A percentile compares a stretch with the other conserved stretches of the same genome.
Conservation (phyloP, 1,140 invertebrate genomes). For the Coelopa frigida region DNA sequence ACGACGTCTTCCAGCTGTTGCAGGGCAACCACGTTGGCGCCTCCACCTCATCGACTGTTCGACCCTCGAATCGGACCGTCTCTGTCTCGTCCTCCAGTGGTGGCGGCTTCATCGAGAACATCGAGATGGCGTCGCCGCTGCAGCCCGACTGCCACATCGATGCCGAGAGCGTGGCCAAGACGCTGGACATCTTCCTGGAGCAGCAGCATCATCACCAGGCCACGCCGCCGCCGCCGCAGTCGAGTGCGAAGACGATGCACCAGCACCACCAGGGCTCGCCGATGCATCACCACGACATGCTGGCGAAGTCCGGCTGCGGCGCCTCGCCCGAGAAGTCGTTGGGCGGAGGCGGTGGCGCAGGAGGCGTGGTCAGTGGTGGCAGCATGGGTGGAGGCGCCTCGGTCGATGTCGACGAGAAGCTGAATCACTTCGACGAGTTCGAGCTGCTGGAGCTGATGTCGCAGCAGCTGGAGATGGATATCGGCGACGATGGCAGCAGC, state of each 20-base stretch:
- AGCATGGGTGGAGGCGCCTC: neutral
- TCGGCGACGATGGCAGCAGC: slow-evolving; percentile 31
- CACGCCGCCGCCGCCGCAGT: slow-evolving; percentile 19
- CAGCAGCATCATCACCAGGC: slow-evolving; percentile 33
- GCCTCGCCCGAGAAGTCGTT: neutral
- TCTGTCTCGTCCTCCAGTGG: too few species aligned
- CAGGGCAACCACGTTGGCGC: too few species aligned
- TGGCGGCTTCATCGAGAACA: slow-evolving; percentile 30
- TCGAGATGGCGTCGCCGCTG: slow-evolving; percentile 37
- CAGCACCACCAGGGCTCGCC: slow-evolving; percentile 19
- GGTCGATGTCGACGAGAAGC: slow-evolving; percentile 21
- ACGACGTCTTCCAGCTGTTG: too few species aligned
- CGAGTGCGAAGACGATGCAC: neutral
- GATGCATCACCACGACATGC: slow-evolving; percentile 15
- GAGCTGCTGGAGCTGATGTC: slow-evolving; percentile 42
- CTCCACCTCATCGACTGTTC: too few species aligned
- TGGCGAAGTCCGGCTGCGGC: slow-evolving; percentile 6
- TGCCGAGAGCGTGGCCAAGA: slow-evolving; percentile 35
- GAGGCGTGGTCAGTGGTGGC: neutral
- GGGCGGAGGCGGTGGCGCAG: neutral
- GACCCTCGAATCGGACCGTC: too few species aligned
- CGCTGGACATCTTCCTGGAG: slow-evolving; percentile 39
- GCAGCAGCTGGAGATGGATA: slow-evolving; percentile 43
- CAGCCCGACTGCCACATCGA: slow-evolving; percentile 23
- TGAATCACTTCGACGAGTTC: slow-evolving; percentile 42